Percentiles rank a stretch among this genome's conserved stretches.
phyloP scores from a whole-genome alignment of 1,140 invertebrate genomes.

The Potamilus streckersoni region DNA sequence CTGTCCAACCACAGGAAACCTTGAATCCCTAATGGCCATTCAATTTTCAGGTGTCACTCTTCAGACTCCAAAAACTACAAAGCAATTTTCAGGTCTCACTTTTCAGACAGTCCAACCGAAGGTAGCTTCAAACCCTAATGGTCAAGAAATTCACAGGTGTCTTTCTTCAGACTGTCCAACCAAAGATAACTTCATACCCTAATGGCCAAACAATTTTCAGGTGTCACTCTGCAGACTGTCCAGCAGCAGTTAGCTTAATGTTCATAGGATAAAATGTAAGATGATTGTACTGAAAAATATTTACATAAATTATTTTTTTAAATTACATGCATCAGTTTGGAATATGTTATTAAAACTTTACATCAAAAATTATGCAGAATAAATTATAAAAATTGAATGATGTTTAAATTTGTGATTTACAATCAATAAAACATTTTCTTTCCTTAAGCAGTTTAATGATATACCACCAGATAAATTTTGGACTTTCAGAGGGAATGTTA shows the following conservation, averaged over 20 bases:
- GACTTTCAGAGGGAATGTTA: too few species aligned
- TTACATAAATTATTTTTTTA: too few species aligned
- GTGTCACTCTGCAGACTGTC: conserved; percentile 72
- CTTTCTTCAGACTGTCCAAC: conserved; percentile 66
- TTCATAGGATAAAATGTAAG: too few species aligned
- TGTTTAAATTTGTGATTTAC: too few species aligned
- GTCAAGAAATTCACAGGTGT: conserved; percentile 88
- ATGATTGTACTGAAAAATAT: too few species aligned
- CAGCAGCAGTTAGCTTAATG: conserved; percentile 74
- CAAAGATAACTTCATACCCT: conserved; percentile 76
- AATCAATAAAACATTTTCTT: too few species aligned
- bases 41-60: conserved; percentile 84
- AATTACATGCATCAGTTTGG: too few species aligned
- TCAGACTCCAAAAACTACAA: conserved; percentile 68
- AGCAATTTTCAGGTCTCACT: conserved; percentile 88
- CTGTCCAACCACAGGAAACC: conserved; percentile 73
- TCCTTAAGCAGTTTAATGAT: too few species aligned
- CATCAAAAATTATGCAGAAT: too few species aligned
- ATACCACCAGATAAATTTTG: too few species aligned
- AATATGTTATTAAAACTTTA: too few species aligned
- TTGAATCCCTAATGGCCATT: conserved; percentile 89
- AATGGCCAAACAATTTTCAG: conserved; percentile 88
- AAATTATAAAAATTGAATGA: too few species aligned
- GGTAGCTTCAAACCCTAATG: conserved; percentile 89
- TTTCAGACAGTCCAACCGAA: conserved; percentile 27